A percentile compares a stretch with the other conserved stretches of the same genome.
Conservation (phyloP, 2,888 invertebrate genomes). For the Rhodophaea formosa region DNA sequence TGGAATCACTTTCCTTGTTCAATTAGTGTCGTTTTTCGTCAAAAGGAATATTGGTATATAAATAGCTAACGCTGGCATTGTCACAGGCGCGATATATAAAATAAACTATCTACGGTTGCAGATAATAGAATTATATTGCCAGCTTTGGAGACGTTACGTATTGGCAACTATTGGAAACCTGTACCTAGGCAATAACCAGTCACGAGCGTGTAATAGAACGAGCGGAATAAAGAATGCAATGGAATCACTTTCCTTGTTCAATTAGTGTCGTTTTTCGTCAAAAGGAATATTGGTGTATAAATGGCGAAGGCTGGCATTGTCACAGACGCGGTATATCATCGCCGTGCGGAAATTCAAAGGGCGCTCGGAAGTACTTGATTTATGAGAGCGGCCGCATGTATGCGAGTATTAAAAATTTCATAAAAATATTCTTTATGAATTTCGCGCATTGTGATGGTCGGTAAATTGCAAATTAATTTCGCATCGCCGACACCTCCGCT, state of each 20-base stretch:
- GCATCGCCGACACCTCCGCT: constrained; percentile 24
- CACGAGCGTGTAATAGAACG: too few species aligned
- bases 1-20: too few species aligned
- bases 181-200: too few species aligned
- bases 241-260: constrained; percentile 45
- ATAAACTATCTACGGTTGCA: too few species aligned
- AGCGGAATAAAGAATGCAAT: constrained; percentile 28
- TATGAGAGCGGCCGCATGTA: constrained; percentile 65
- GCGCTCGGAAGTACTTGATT: constrained; percentile 74
- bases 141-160: too few species aligned
- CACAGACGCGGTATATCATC: constrained; percentile 69
- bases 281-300: constrained; percentile 67
- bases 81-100: too few species aligned
- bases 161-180: too few species aligned
- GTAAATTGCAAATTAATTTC: constrained; percentile 39
- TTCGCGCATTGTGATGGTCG: constrained; percentile 41
- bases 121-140: too few species aligned
- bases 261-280: constrained; percentile 61
- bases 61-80: too few species aligned
- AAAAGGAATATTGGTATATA: too few species aligned
- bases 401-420: constrained; percentile 72
- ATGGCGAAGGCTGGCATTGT: constrained; percentile 66
- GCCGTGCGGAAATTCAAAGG: constrained; percentile 70
- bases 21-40: too few species aligned
- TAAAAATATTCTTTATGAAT: constrained; percentile 72